Evolutionary conservation across 2,797 vertebrate species (phyloP).

Genomic region (Gymnodraco acuticeps): DNA sequence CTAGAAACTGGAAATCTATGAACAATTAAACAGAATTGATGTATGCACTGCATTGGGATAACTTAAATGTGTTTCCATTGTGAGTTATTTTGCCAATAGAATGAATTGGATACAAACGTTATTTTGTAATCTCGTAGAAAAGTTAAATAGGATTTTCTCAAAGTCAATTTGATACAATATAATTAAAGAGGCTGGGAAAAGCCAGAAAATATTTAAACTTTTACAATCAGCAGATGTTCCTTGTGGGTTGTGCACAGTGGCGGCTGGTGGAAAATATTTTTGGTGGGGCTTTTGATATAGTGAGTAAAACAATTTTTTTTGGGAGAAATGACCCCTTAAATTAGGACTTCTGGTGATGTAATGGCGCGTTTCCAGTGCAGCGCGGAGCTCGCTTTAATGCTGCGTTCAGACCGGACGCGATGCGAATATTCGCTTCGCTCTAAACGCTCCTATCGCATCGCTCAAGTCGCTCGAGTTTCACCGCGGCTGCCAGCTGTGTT

Average conservation of each 20-base stretch:
- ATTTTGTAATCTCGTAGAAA: slow-evolving; percentile 45
- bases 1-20: slow-evolving; percentile 24
- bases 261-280: no score
- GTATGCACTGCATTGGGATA: slow-evolving; percentile 45
- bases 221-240: slow-evolving; percentile 54
- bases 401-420: no score
- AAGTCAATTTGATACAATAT: slow-evolving; percentile 32
- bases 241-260: slow-evolving; percentile 32
- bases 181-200: slow-evolving; percentile 29
- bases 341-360: no score
- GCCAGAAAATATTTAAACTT: slow-evolving; percentile 39
- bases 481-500: no score
- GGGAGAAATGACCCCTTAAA: no score
- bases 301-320: no score
- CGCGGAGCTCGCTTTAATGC: no score
- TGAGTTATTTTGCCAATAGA: slow-evolving; percentile 44
- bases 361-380: no score
- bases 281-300: no score
- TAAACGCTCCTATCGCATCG: no score
- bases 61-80: slow-evolving; percentile 53
- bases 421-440: no score
- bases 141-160: slow-evolving; percentile 23
- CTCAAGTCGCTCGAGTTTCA: no score
- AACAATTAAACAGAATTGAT: slow-evolving; percentile 50
- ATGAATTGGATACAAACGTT: slow-evolving; percentile 39